A percentile compares a stretch with the other conserved stretches of the same genome.
phyloP scores from a whole-genome alignment of 2,888 invertebrate species.

The Atrina japonica region DNA sequence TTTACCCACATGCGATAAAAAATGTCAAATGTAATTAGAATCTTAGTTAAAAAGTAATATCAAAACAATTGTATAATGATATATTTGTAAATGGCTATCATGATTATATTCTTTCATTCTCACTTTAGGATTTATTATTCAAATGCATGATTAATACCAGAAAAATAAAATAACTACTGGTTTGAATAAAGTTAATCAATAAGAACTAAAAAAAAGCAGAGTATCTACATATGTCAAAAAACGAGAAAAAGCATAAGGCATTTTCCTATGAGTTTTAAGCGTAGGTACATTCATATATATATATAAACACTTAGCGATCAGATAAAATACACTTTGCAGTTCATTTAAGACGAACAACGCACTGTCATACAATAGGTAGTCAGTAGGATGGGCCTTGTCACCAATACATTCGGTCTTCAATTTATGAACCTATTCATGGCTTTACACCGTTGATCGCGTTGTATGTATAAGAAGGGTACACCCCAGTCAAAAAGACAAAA shows the following conservation, averaged over 20 bases:
- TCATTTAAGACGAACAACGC: conserved; percentile 39
- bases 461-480: conserved; percentile 19
- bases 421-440: conserved; percentile 44
- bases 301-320: conserved; percentile 22
- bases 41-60: background rate
- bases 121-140: no score
- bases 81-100: no score
- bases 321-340: conserved; percentile 42
- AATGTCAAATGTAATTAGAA: conserved; percentile 4
- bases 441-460: conserved; percentile 4
- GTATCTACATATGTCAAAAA: no score
- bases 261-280: background rate
- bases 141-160: no score
- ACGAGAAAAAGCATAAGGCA: no score
- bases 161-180: no score
- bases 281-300: background rate
- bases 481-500: conserved; percentile 4
- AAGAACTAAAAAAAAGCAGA: no score
- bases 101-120: no score
- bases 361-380: conserved; percentile 17
- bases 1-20: background rate
- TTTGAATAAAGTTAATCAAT: no score
- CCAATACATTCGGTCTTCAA: conserved; percentile 26
- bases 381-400: conserved; percentile 42
- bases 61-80: no score